Percentiles rank a stretch among this genome's conserved stretches.
These are phyloP conservation scores for Oxystoma pomonae DNA, from an alignment of 2,888 invertebrate genomes.

Conservation along the genomic window DNA sequence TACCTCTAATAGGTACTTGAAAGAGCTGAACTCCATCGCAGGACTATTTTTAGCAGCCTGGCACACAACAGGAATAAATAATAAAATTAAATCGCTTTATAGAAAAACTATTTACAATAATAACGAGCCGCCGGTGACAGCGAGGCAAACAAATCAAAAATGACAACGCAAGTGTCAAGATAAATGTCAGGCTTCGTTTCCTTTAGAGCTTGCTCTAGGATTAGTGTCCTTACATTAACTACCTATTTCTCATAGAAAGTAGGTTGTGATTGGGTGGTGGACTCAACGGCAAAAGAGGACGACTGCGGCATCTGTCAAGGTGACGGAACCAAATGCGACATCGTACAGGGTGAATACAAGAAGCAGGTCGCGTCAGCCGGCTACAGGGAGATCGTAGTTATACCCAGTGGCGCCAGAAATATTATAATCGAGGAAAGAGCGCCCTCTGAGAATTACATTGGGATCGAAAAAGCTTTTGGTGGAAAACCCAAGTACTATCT, in stretches of 20 bases:
- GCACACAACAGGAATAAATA: too few relatives aligned
- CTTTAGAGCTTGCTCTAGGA: too few relatives aligned
- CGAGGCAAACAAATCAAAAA: too few relatives aligned
- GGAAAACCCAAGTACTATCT: slow-evolving; percentile 68
- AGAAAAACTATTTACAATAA: too few relatives aligned
- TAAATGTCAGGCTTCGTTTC: too few relatives aligned
- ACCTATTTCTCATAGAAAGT: slow-evolving; percentile 80
- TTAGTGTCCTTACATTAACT: too few relatives aligned
- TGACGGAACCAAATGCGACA: slow-evolving; percentile 75
- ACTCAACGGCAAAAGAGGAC: slow-evolving; percentile 75
- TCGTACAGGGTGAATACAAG: slow-evolving; percentile 56
- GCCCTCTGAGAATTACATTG: slow-evolving; percentile 69
- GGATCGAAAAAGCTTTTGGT: slow-evolving; percentile 60
- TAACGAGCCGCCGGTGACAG: too few relatives aligned
- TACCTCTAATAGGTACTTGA: too few relatives aligned
- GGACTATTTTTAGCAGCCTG: too few relatives aligned
- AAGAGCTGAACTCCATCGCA: too few relatives aligned
- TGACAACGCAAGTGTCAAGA: too few relatives aligned
- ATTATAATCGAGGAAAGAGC: slow-evolving; percentile 61
- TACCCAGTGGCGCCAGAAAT: slow-evolving; percentile 76
- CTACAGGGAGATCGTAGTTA: slow-evolving; percentile 61
- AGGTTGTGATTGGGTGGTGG: slow-evolving; percentile 88
- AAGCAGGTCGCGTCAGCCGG: slow-evolving; percentile 50
- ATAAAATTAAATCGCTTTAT: too few relatives aligned
- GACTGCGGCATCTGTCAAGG: slow-evolving; percentile 85